Conservation (phyloP, 2,797 vertebrate species). For the Lepilemur septentrionalis region DNA sequence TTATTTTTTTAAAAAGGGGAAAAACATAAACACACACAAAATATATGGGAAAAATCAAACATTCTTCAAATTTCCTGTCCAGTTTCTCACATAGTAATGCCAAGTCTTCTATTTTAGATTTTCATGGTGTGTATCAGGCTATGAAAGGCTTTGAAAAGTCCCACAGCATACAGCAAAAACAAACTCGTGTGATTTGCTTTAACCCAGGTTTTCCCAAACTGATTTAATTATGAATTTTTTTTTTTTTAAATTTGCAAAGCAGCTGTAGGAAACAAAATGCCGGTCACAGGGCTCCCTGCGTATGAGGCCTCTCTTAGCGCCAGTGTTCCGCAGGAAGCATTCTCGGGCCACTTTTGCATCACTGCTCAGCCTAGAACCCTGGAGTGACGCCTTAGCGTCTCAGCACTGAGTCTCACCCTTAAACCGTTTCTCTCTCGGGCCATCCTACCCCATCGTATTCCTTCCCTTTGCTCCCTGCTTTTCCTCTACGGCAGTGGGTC, state of each 20-base stretch:
- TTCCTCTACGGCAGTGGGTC: neutral
- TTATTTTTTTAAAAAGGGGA: neutral
- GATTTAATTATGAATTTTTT: neutral
- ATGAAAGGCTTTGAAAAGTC: neutral
- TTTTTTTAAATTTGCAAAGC: neutral
- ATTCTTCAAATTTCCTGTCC: neutral
- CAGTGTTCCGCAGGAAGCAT: neutral
- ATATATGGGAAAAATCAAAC: neutral
- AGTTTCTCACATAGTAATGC: neutral
- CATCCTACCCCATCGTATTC: rapidly evolving
- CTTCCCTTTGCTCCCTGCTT: neutral
- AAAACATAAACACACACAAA: neutral
- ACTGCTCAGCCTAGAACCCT: rapidly evolving
- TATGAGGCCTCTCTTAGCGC: neutral
- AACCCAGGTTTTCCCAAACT: neutral
- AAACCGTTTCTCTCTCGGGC: neutral
- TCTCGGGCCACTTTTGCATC: rapidly evolving
- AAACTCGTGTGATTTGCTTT: neutral
- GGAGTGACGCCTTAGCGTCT: rapidly evolving
- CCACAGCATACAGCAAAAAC: neutral
- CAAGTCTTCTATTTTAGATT: neutral
- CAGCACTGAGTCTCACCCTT: neutral
- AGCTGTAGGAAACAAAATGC: neutral
- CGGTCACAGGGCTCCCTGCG: neutral
- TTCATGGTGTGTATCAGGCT: neutral